These are phyloP conservation scores for Coracopsis vasa DNA, from an alignment of 2,113 vertebrate genomes.

Conservation along the genomic window DNA sequence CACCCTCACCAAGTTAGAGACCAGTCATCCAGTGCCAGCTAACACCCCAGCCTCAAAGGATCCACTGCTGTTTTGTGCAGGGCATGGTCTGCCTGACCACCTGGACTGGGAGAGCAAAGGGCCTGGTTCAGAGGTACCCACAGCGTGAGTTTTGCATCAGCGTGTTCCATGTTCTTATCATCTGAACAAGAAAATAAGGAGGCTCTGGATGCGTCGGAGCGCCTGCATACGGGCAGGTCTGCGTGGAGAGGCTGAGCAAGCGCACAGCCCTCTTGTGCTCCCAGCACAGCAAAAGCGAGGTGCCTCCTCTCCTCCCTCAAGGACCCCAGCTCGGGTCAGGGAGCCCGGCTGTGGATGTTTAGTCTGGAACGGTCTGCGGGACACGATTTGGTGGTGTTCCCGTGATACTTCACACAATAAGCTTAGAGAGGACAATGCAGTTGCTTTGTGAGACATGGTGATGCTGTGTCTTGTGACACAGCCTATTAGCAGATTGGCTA, in stretches of 20 bases:
- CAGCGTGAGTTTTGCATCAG: neutral
- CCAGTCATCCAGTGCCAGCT: neutral
- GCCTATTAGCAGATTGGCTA: constrained; percentile 70
- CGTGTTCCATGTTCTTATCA: neutral
- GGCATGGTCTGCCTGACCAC: rapidly evolving
- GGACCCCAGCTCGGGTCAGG: constrained; percentile 23
- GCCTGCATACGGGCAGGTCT: neutral
- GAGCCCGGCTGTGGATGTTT: neutral
- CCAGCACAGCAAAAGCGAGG: neutral
- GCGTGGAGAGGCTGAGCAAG: rapidly evolving
- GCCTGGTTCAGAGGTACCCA: neutral
- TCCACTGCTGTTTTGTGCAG: neutral
- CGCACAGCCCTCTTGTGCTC: rapidly evolving
- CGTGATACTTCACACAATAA: constrained; percentile 56
- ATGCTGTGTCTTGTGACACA: constrained; percentile 69
- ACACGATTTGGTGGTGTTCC: constrained; percentile 59
- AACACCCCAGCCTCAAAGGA: neutral
- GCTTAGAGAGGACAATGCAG: constrained; percentile 61
- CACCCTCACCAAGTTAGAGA: neutral
- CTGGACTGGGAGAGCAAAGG: neutral
- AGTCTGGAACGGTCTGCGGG: constrained; percentile 23
- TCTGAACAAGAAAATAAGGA: neutral
- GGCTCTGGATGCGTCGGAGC: neutral
- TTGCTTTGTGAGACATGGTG: constrained; percentile 59
- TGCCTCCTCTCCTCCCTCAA: neutral